Base-by-base conservation (phyloP, 2,797 vertebrate genomes). In the Onychomys leucogaster region DNA sequence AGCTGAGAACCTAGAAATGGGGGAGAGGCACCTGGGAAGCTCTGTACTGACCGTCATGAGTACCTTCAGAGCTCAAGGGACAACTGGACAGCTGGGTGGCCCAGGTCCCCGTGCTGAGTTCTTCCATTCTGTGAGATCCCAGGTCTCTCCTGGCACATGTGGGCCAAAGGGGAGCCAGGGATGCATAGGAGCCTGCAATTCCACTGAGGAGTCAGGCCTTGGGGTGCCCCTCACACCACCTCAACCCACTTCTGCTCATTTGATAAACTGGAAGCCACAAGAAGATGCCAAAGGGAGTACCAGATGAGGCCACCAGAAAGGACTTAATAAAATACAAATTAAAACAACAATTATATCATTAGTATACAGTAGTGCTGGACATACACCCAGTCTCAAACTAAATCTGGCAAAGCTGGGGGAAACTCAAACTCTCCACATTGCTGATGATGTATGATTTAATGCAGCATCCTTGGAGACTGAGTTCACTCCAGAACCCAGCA, bases 231-330 rank as follows among this genome's bases (percentile, higher is more conserved):
- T 61, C 77, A 71, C 37, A 14, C 69, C 27, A n/a, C 55, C 43
- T 27, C 16, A 23, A 5, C 49, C 83, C 61, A 61, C 46, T 93
- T 57, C 46, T 63, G 55, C 37, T 87, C 69, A 27, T 92, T 37
- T 83, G 49, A 87, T 94, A 83, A 71, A 34, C 57, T 49, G 10
- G 69, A 90, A 83, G 27, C 57, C 69, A 69, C 83, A 89, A 89
- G 77, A 69, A 52, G 37, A 93, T 85, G 52, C 81, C 37, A 67
- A 25, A 34, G 41, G 25, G 2, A 46, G 34, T 41, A 10, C 5
- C 34, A 87, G 41, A 43, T 67, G 49, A 46, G 57, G n/a, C 17
- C n/a, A 80, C 80, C 57, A 63, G 80, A 93, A 94, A 65, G 32
- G 19, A 90, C 61, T 78, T 57, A 63, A 17, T 59, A 12, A 49